phyloP scores from a whole-genome alignment of 2,888 invertebrate genomes.

The Lutraria lutraria region DNA sequence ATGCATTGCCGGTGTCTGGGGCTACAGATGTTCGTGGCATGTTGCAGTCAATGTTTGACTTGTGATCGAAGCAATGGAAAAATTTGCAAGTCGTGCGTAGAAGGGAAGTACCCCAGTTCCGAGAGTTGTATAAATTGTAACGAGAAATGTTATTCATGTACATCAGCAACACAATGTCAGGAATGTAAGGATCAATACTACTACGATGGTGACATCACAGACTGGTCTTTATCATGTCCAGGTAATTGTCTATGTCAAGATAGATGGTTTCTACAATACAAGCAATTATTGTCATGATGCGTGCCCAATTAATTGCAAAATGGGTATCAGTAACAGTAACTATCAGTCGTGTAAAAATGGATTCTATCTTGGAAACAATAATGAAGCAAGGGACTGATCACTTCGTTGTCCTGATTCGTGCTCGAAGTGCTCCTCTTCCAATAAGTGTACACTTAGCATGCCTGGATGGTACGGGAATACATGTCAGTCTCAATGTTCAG shows the following conservation, averaged over 20 bases:
- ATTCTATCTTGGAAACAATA: not conserved
- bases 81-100: not conserved
- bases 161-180: too few species aligned
- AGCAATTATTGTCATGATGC: not conserved
- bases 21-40: not conserved
- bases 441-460: too few species aligned
- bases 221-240: constrained; percentile 1
- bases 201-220: not conserved
- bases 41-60: not conserved
- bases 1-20: not conserved
- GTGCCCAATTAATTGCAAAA: not conserved
- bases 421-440: too few species aligned
- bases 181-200: too few species aligned
- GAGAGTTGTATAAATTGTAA: too few species aligned
- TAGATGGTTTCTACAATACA: not conserved
- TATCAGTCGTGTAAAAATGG: not conserved
- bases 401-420: too few species aligned
- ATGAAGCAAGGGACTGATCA: too few species aligned
- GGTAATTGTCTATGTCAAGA: not conserved
- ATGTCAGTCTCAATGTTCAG: too few species aligned
- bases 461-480: too few species aligned
- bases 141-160: too few species aligned
- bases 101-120: not conserved
- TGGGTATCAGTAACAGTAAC: not conserved
- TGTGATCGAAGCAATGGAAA: not conserved